Percentiles rank a stretch among this genome's conserved stretches.
Evolutionary conservation across 2,113 vertebrate species (phyloP).

Genomic region (Mirza zaza): DNA sequence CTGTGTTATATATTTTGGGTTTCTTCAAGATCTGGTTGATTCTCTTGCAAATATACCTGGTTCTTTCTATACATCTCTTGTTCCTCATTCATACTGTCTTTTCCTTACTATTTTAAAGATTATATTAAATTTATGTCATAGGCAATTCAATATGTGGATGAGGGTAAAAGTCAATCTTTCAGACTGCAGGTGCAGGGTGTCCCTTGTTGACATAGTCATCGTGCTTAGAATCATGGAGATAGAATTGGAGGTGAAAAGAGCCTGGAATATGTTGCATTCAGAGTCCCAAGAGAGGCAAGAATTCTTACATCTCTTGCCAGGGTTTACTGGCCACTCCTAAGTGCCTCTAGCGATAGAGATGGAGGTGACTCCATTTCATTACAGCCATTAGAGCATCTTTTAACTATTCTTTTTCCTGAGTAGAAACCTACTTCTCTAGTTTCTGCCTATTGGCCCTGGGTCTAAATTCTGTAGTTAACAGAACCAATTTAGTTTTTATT

Average conservation of each 20-base stretch:
- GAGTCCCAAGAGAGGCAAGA: not conserved
- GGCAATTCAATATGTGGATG: not conserved
- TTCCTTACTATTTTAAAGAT: not conserved
- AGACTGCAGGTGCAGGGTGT: not conserved
- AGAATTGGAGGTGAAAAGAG: not conserved
- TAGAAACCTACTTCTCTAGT: not conserved
- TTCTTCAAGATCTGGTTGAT: not conserved
- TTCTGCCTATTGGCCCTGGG: not conserved
- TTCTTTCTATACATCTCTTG: not conserved
- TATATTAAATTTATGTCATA: not conserved
- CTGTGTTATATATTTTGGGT: not conserved
- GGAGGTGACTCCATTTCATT: too few relatives aligned
- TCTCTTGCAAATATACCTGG: not conserved
- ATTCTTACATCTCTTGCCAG: rapidly evolving
- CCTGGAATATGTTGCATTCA: not conserved
- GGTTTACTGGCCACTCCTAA: not conserved
- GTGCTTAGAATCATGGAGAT: not conserved
- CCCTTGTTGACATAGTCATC: not conserved
- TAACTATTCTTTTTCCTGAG: not conserved
- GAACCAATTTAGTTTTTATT: not conserved
- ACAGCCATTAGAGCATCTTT: not conserved
- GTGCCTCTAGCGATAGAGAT: too few relatives aligned
- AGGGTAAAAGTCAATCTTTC: not conserved
- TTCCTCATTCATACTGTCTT: not conserved
- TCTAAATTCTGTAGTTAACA: slow-evolving; percentile 1